Percentiles rank a stretch among this genome's conserved stretches.
Evolutionary conservation across 2,888 invertebrate genomes (phyloP).

Genomic region (Thymelicus sylvestris): DNA sequence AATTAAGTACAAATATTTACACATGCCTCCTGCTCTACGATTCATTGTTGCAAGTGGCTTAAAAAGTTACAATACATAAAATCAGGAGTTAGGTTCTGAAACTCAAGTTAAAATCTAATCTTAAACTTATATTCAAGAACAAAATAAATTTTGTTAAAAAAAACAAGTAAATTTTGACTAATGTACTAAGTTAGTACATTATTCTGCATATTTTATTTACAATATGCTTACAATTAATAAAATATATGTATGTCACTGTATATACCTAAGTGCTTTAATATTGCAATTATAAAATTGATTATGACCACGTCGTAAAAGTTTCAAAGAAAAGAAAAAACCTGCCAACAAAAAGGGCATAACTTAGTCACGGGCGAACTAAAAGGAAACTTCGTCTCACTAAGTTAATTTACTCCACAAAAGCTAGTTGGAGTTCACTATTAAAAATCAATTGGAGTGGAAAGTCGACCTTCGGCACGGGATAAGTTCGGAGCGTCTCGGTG

Average conservation of each 20-base stretch:
- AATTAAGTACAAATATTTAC: background rate
- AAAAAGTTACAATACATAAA: no score
- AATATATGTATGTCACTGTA: no score
- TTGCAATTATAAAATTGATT: background rate
- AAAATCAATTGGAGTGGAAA: slow-evolving; percentile 81
- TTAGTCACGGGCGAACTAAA: slow-evolving; percentile 50
- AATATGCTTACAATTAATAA: no score
- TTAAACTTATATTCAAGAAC: no score
- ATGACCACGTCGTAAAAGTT: slow-evolving; percentile 13
- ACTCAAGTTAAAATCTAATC: no score
- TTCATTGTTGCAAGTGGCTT: no score
- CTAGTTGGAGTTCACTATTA: slow-evolving; percentile 78
- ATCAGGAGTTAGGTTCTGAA: no score
- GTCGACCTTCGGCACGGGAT: slow-evolving; percentile 63
- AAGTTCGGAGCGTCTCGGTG: slow-evolving; percentile 67
- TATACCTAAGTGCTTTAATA: background rate
- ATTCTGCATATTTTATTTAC: no score
- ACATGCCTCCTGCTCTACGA: no score
- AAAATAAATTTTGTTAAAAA: no score
- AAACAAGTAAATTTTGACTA: no score
- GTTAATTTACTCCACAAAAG: slow-evolving; percentile 76
- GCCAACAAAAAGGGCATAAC: slow-evolving; percentile 35
- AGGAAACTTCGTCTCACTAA: slow-evolving; percentile 66
- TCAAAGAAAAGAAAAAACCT: slow-evolving; percentile 20
- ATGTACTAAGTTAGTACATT: no score